Conservation (phyloP, 2,797 vertebrate genomes). For the Eulemur mongoz region DNA sequence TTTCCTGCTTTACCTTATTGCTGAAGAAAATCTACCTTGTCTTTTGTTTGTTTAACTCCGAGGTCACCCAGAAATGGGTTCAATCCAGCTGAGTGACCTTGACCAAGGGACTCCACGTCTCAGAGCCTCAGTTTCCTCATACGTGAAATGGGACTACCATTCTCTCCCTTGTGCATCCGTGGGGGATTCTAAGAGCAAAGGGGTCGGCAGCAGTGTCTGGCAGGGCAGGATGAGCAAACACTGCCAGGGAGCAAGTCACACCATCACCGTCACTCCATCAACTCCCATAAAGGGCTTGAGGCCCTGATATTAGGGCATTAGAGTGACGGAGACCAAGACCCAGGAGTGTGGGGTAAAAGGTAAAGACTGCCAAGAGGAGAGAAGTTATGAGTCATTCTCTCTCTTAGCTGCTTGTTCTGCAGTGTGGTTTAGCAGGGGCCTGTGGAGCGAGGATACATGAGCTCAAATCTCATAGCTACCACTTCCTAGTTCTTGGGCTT, state of each 20-base stretch:
- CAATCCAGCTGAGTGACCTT: not conserved
- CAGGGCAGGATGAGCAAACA: not conserved
- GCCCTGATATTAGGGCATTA: fast-evolving
- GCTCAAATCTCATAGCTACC: not conserved
- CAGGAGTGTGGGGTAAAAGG: not conserved
- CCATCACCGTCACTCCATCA: fast-evolving
- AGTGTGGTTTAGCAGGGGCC: fast-evolving
- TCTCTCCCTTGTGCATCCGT: not conserved
- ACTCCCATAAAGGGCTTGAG: not conserved
- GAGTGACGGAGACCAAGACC: not conserved
- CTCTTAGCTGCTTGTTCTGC: not conserved
- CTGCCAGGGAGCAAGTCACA: fast-evolving
- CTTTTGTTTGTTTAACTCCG: not conserved
- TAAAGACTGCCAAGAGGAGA: too few relatives aligned
- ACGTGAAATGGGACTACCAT: not conserved
- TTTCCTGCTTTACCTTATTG: not conserved
- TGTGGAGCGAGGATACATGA: not conserved
- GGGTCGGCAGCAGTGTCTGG: not conserved
- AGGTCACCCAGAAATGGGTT: not conserved
- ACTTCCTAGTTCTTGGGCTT: not conserved
- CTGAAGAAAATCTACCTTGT: not conserved
- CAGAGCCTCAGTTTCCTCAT: not conserved
- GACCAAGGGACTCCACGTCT: not conserved
- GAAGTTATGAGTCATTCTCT: fast-evolving
- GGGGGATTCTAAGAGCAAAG: not conserved